Base-by-base conservation (phyloP, 2,113 vertebrate species). In the Tyrannus savana region DNA sequence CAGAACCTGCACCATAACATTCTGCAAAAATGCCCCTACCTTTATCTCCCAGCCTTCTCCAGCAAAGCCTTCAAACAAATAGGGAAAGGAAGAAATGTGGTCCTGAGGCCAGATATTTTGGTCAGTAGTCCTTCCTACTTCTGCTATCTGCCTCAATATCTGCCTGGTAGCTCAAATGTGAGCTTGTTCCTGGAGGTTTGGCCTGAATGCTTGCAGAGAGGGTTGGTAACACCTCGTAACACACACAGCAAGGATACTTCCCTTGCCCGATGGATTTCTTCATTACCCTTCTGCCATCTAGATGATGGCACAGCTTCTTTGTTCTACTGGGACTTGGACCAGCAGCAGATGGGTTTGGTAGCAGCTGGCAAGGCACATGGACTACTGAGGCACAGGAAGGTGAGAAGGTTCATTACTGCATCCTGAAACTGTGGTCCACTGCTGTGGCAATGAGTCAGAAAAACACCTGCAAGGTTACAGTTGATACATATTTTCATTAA, bases 341-440 rank as follows among this genome's bases (percentile, higher is more conserved):
- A 72, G 52, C 72, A 62, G 47, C 49, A 76, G 62, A 5, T 73
- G 81, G 5, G 17, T 77, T 85, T 11, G 19, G 22, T 22, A 59
- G 47, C 31, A 72, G 42, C 52, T 53, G 47, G 28, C 33, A 79
- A 87, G 67, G n/a, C 22, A 63, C 21, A 5, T 3, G 5, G 31
- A 9, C 50, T 56, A 30, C 30, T 0, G 0, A 55, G 22, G 18
- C 16, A 19, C 5, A 1, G 22, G 33, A 81, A 55, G 12, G 28
- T 1, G 0, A 90, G 74, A 49, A 59, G 33, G 49, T 46, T 73
- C 52, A 17, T n/a, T 56, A 18, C 17, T 37, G 2, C 24, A 10
- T 46, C 37, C 66, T 5, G 1, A 53, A 94, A 53, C 42, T 7
- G 2, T 17, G 15, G 15, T 62, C 33, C 22, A 12, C 17, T 62